Conservation (phyloP, 1,140 invertebrate species). For the Belonocnema kinseyi region DNA sequence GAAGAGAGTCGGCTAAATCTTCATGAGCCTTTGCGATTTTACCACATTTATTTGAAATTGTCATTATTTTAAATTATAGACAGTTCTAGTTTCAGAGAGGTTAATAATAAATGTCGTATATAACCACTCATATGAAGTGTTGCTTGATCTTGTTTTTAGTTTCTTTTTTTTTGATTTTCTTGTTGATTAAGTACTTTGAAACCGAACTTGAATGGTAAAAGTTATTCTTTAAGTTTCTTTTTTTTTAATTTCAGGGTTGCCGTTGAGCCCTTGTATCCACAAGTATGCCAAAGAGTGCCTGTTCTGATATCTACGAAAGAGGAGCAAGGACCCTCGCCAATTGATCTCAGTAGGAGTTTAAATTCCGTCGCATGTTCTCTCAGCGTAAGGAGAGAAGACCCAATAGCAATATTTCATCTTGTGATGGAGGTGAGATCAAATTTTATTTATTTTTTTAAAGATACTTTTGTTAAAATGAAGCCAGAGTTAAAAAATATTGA, state of each 20-base stretch:
- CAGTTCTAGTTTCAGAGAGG: no score
- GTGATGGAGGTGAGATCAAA: slow-evolving; percentile 84
- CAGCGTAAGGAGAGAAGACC: slow-evolving; percentile 85
- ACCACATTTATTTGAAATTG: no score
- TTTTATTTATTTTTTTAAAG: not conserved
- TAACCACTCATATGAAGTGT: no score
- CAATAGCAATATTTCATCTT: slow-evolving; percentile 87
- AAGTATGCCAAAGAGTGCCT: slow-evolving; percentile 85
- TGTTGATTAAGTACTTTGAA: no score
- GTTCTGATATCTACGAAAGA: slow-evolving; percentile 74
- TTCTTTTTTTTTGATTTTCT: slow-evolving; percentile 16
- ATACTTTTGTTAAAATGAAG: not conserved
- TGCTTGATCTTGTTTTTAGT: not conserved
- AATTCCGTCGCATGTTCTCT: slow-evolving; percentile 94
- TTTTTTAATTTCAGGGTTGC: slow-evolving; percentile 82
- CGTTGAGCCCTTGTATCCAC: slow-evolving; percentile 94
- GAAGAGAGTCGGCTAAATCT: no score
- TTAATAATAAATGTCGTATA: no score
- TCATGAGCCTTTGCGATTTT: no score
- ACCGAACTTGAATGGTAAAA: no score
- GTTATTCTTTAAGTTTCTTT: slow-evolving; percentile 23
- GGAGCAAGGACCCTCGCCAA: slow-evolving; percentile 81
- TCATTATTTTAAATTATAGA: no score
- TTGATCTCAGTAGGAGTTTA: slow-evolving; percentile 87
- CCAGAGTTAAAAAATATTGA: no score